phyloP scores from a whole-genome alignment of 2,888 invertebrate species.

The Heliconius ismenius region DNA sequence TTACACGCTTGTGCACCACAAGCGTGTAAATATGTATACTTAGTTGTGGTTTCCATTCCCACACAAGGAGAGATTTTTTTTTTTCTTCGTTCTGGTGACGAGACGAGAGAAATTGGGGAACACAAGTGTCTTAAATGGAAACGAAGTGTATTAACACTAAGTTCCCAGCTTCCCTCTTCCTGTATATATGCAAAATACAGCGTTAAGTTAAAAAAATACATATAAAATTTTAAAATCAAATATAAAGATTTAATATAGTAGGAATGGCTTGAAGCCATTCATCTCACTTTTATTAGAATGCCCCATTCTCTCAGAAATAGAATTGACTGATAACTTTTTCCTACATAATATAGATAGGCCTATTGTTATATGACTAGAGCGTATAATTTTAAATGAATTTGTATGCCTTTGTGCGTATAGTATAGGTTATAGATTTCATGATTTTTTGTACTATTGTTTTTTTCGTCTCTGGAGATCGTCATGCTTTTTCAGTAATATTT shows the following conservation, averaged over 20 bases:
- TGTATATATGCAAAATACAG: no score
- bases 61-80: not conserved
- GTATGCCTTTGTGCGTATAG: not conserved
- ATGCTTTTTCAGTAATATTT: not conserved
- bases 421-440: not conserved
- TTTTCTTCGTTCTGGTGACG: not conserved
- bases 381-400: not conserved
- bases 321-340: not conserved
- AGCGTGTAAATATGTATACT: not conserved
- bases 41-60: not conserved
- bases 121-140: not conserved
- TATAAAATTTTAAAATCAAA: no score
- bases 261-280: no score
- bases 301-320: not conserved
- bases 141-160: no score
- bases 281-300: not conserved
- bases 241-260: no score
- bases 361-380: not conserved
- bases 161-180: no score
- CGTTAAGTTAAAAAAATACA: no score
- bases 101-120: not conserved
- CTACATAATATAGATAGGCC: not conserved
- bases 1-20: no score
- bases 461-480: not conserved
- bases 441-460: no score